Base-by-base conservation (phyloP, 2,113 vertebrate species). In the Alosa alosa region DNA sequence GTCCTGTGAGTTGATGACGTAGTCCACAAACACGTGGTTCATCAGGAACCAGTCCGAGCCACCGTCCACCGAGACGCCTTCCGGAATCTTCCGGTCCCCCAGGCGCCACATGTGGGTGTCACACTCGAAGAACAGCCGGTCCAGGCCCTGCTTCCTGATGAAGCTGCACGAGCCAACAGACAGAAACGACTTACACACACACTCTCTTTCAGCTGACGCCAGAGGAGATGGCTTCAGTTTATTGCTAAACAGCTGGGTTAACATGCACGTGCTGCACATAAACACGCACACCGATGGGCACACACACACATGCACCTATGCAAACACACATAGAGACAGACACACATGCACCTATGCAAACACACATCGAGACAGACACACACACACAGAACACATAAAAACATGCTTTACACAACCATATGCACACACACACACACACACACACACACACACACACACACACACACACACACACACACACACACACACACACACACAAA, bases 61-160 rank as follows among this genome's bases (percentile, higher is more conserved):
- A 0, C 98, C 98, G 0, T 99, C 98, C 0, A 99, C 97, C 0
- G 97, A 91, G 6, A 99, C 96, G 89, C 98, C 97, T 60, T 99
- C 98, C 0, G 98, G 98, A 92, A 99, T 99, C 89, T 95, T 96
- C 64, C 98, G 94, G 91, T 99, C 98, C 0, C 98, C 98, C 41
- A 99, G 95, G 82, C 98, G 96, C 98, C 98, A 99, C 98, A 99
- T 99, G 94, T 99, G 98, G 0, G 97, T 98, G 6, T 99, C 98
- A 0, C 98, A 99, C 92, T 99, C 98, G 52, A 95, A 96, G 94
- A 99, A 99, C 1, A 99, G 96, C 49, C 98, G 94, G 78, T 99
- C 98, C 89, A 99, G 93, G 2, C 98, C 98, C 83, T 99, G 98
- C 25, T 99, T 99, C 36, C 98, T 95, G 91, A 99, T 99, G 87